Percentiles rank a stretch among this genome's conserved stretches.
phyloP scores from a whole-genome alignment of 37 sponge, comb jelly and placozoan genomes.

The Aphrocallistes beatrix region DNA sequence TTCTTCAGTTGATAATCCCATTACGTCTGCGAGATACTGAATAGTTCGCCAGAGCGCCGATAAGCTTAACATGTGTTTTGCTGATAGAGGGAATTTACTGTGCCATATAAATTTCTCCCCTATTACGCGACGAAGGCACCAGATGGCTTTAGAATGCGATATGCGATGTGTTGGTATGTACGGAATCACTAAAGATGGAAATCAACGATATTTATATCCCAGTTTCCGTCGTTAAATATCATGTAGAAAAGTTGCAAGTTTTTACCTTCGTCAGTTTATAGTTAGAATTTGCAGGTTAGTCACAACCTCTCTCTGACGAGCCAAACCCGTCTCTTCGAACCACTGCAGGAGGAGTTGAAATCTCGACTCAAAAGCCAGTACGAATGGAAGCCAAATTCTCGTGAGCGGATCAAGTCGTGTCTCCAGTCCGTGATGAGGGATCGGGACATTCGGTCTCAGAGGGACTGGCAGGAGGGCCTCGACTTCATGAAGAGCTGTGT shows the following conservation, averaged over 20 bases:
- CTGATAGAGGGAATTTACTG: too few species aligned
- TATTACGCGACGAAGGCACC: too few species aligned
- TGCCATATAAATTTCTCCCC: too few species aligned
- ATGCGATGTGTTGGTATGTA: too few species aligned
- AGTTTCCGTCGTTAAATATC: too few species aligned
- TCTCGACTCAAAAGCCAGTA: neutral
- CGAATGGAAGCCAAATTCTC: neutral
- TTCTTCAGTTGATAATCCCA: too few species aligned
- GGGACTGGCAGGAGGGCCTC: neutral
- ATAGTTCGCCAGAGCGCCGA: too few species aligned
- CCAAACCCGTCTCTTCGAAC: neutral
- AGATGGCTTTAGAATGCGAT: too few species aligned
- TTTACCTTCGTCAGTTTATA: neutral
- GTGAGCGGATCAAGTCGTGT: neutral
- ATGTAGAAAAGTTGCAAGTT: neutral
- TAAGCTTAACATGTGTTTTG: too few species aligned
- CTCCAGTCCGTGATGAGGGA: conserved; percentile 8
- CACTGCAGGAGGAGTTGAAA: neutral
- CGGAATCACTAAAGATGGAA: too few species aligned
- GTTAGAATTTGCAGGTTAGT: neutral
- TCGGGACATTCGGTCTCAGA: neutral
- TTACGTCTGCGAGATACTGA: too few species aligned
- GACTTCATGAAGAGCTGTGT: neutral
- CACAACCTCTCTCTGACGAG: neutral
- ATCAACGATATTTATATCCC: too few species aligned